Conservation (phyloP, 2,113 vertebrate species). For the Megaptera novaeangliae region DNA sequence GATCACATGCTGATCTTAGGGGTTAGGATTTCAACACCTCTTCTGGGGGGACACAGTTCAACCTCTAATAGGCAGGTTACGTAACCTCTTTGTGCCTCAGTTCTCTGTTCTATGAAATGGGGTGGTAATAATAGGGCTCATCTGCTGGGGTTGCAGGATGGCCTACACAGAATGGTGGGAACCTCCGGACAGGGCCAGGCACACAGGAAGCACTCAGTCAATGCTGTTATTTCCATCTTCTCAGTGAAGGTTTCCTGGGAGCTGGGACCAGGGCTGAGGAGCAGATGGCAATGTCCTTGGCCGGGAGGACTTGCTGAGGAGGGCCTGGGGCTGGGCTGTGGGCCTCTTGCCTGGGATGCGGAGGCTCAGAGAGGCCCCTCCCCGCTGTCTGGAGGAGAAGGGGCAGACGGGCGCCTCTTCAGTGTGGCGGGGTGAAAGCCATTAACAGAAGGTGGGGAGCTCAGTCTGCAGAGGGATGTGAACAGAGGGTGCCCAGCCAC, state of each 20-base stretch:
- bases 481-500: background rate
- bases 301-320: background rate
- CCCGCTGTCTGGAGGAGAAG: background rate
- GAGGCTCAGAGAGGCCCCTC: background rate
- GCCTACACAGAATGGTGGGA: background rate
- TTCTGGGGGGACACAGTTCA: background rate
- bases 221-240: background rate
- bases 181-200: background rate
- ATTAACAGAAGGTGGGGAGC: background rate
- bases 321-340: background rate
- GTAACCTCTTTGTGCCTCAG: background rate
- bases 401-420: fast-evolving
- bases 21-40: background rate
- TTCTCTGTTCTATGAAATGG: background rate
- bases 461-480: background rate
- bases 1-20: background rate
- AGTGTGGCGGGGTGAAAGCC: background rate
- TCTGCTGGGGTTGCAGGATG: background rate
- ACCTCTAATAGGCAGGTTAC: background rate
- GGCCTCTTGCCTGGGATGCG: background rate
- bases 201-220: background rate
- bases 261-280: background rate
- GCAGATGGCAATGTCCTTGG: background rate
- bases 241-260: background rate
- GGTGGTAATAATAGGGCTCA: background rate